Conservation (phyloP, 2,797 vertebrate genomes). For the Leptoclinus maculatus region DNA sequence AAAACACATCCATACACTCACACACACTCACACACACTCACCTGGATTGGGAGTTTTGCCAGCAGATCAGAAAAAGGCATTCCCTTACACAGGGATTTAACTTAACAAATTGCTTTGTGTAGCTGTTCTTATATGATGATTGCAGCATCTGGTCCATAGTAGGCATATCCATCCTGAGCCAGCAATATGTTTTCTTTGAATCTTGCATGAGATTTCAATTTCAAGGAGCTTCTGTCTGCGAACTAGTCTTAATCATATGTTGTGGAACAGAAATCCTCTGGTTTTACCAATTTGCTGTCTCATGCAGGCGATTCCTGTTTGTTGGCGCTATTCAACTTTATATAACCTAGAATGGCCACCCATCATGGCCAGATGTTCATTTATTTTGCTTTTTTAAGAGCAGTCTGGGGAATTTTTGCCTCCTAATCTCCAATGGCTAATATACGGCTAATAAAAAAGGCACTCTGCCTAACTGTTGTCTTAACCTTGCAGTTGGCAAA, state of each 20-base stretch:
- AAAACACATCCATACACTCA: slow-evolving; percentile 25
- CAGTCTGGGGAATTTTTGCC: slow-evolving; percentile 65
- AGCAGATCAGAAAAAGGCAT: slow-evolving; percentile 34
- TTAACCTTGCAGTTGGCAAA: slow-evolving; percentile 79
- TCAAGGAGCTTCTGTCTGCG: slow-evolving; percentile 73
- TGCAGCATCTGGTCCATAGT: slow-evolving; percentile 52
- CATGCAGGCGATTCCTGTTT: slow-evolving; percentile 61
- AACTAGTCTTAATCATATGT: slow-evolving; percentile 62
- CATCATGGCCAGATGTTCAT: slow-evolving; percentile 80
- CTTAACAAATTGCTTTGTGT: slow-evolving; percentile 62
- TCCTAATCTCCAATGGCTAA: slow-evolving; percentile 71
- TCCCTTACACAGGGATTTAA: slow-evolving; percentile 30
- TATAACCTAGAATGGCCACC: slow-evolving; percentile 75
- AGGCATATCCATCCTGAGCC: slow-evolving; percentile 46
- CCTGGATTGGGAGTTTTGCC: slow-evolving; percentile 44
- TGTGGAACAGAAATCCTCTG: slow-evolving; percentile 63
- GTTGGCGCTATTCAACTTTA: slow-evolving; percentile 68
- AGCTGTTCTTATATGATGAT: slow-evolving; percentile 63
- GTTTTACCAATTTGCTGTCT: slow-evolving; percentile 62
- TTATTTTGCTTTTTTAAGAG: slow-evolving; percentile 74
- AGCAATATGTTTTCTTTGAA: slow-evolving; percentile 68
- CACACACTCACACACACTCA: slow-evolving; percentile 22
- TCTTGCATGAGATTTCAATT: slow-evolving; percentile 80
- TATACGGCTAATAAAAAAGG: slow-evolving; percentile 77
- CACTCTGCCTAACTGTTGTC: slow-evolving; percentile 73